Conservation (phyloP, 2,888 invertebrate species). For the Conchocele bisecta region DNA sequence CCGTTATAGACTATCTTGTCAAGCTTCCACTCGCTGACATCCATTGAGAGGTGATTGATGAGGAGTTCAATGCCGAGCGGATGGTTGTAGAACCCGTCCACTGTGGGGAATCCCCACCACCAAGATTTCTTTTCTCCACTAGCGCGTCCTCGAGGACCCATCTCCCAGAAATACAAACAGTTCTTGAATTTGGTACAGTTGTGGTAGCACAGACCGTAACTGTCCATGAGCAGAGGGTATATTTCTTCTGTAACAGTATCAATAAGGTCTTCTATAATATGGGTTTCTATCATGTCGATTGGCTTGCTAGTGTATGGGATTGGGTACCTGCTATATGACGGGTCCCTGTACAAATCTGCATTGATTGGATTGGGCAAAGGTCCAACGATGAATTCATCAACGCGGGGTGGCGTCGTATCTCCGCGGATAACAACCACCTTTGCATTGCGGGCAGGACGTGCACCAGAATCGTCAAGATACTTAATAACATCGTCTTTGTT, state of each 20-base stretch:
- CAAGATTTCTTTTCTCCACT: constrained; percentile 65
- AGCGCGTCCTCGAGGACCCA: constrained; percentile 62
- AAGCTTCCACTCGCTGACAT: constrained; percentile 63
- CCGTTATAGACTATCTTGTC: constrained; percentile 69
- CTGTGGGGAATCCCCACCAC: constrained; percentile 62
- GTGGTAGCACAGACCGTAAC: constrained; percentile 64
- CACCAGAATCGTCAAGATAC: constrained; percentile 52
- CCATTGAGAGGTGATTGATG: constrained; percentile 61
- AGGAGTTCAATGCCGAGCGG: constrained; percentile 72
- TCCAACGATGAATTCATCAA: constrained; percentile 76
- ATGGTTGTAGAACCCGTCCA: constrained; percentile 69
- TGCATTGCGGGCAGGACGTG: constrained; percentile 63
- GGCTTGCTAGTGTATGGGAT: constrained; percentile 67
- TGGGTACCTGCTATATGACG: constrained; percentile 56
- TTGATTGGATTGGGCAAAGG: constrained; percentile 65
- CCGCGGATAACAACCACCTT: constrained; percentile 70
- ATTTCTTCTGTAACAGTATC: constrained; percentile 44
- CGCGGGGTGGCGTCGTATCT: constrained; percentile 61
- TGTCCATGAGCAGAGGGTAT: constrained; percentile 62
- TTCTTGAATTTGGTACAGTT: constrained; percentile 62
- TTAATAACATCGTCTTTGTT: constrained; percentile 63
- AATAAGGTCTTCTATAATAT: constrained; percentile 38
- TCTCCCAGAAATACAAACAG: constrained; percentile 62
- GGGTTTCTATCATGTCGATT: constrained; percentile 63
- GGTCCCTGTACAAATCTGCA: constrained; percentile 53